Conservation (phyloP, 2,888 invertebrate species). For the Aporophyla lueneburgensis region DNA sequence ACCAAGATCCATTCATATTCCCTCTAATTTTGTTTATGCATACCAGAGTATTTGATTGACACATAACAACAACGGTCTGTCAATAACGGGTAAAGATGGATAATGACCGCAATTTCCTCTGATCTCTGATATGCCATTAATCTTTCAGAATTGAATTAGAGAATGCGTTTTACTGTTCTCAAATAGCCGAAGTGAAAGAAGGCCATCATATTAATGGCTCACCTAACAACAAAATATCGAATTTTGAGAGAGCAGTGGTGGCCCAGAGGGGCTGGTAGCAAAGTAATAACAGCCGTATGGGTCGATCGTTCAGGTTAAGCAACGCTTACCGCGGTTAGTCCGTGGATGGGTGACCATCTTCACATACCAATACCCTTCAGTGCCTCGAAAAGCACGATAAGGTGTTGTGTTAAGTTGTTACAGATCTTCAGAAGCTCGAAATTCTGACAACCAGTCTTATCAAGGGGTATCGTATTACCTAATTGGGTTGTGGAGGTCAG, state of each 20-base stretch:
- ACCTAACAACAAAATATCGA: neutral
- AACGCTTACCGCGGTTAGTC: no score
- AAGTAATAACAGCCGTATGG: no score
- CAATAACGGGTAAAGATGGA: slow-evolving; percentile 10
- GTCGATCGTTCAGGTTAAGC: no score
- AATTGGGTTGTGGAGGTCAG: no score
- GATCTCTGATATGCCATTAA: slow-evolving; percentile 35
- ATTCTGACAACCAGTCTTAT: no score
- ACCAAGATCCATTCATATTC: neutral
- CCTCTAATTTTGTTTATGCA: slow-evolving; percentile 21
- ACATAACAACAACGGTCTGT: slow-evolving; percentile 11
- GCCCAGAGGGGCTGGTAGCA: no score
- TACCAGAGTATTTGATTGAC: slow-evolving; percentile 30
- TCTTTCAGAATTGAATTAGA: slow-evolving; percentile 19
- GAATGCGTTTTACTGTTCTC: slow-evolving; percentile 1
- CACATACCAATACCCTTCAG: no score
- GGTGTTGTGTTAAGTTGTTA: no score
- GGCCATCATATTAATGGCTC: neutral
- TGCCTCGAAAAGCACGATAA: no score
- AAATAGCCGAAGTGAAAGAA: slow-evolving; percentile 6
- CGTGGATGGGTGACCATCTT: no score
- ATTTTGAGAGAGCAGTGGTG: neutral
- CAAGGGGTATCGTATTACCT: no score
- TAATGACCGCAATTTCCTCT: slow-evolving; percentile 22
- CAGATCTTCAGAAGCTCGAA: no score